Base-by-base conservation (phyloP, 2,113 vertebrate species). In the Garra rufa region DNA sequence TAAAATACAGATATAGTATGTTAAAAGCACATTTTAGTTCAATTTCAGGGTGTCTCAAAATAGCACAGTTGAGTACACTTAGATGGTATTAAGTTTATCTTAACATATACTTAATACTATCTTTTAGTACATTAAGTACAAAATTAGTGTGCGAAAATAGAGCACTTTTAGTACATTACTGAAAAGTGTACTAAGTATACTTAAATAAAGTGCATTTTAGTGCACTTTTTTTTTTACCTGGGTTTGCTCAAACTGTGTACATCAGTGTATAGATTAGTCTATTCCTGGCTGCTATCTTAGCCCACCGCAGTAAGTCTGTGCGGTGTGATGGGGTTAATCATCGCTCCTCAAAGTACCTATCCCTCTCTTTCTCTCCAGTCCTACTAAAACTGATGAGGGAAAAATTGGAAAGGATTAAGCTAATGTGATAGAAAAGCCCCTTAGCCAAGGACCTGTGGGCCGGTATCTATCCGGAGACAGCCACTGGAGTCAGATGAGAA, bases 381-480 rank as follows among this genome's bases (percentile, higher is more conserved):
- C 90, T 28, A n/a, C 90, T 88, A 88, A 86, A 89, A 91, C 91
- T 88, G 90, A 93, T 93, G 63, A 87, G 81, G 88, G 89, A 89
- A 87, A 89, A 90, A 90, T 90, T 79, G 87, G 88, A 91, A 87
- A 83, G 91, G 93, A 93, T 94, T 94, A 94, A 86, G 89, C 89
- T 93, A 91, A 93, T 93, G 90, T 92, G 90, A 93, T 91, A 89
- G 87, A 86, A 85, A 90, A 92, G 88, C 89, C 91, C 92, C 90
- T 93, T 90, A 90, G 86, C 78, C 82, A 78, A 85, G 65, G 82
- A 83, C 84, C 89, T 82, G 87, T 79, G 81, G 86, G 90, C 85
- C 90, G 89, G 91, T 89, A 92, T 92, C 87, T 90, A 90, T 91
- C 87, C 88, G 79, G 87, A 90, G 90, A 59, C 91, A 89, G 87